Conservation (phyloP, 2,113 vertebrate species). For the Rhinolophus ferrumequinum region DNA sequence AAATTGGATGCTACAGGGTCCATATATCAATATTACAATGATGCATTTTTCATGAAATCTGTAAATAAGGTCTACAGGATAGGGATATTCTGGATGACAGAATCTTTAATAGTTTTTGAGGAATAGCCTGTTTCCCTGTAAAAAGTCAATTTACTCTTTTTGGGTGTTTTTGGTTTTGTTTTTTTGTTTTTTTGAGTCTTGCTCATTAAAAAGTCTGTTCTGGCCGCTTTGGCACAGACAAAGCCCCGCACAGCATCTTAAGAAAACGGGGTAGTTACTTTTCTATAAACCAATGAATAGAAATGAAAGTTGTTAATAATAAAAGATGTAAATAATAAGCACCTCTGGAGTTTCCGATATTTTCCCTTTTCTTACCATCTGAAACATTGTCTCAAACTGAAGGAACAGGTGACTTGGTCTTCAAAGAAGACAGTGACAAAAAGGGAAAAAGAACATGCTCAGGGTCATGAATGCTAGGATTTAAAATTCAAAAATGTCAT, state of each 20-base stretch:
- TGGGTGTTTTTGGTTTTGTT: slow-evolving; percentile 30
- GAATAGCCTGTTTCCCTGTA: slow-evolving; percentile 74
- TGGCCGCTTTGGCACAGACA: slow-evolving; percentile 62
- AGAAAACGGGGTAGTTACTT: slow-evolving; percentile 57
- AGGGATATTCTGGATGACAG: slow-evolving; percentile 83
- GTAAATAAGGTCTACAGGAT: slow-evolving; percentile 84
- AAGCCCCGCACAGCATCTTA: slow-evolving; percentile 46
- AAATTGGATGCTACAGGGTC: slow-evolving; percentile 81
- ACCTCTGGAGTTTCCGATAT: slow-evolving; percentile 72
- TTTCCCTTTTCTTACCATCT: slow-evolving; percentile 59
- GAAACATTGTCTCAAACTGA: slow-evolving; percentile 66
- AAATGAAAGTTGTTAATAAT: slow-evolving; percentile 39
- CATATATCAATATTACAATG: slow-evolving; percentile 85
- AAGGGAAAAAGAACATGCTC: slow-evolving; percentile 33
- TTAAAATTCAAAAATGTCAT: slow-evolving; percentile 65
- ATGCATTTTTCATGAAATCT: slow-evolving; percentile 84
- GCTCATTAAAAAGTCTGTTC: slow-evolving; percentile 77
- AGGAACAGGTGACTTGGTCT: slow-evolving; percentile 66
- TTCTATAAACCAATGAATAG: slow-evolving; percentile 66
- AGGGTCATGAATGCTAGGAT: slow-evolving; percentile 62
- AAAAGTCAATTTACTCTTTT: slow-evolving; percentile 81
- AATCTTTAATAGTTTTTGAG: slow-evolving; percentile 84
- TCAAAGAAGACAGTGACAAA: slow-evolving; percentile 40
- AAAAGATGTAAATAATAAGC: slow-evolving; percentile 63
- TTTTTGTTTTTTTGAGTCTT: slow-evolving; percentile 14